Evolutionary conservation across 2,113 vertebrate species (phyloP).

Genomic region (Sylvicapra grimmia): DNA sequence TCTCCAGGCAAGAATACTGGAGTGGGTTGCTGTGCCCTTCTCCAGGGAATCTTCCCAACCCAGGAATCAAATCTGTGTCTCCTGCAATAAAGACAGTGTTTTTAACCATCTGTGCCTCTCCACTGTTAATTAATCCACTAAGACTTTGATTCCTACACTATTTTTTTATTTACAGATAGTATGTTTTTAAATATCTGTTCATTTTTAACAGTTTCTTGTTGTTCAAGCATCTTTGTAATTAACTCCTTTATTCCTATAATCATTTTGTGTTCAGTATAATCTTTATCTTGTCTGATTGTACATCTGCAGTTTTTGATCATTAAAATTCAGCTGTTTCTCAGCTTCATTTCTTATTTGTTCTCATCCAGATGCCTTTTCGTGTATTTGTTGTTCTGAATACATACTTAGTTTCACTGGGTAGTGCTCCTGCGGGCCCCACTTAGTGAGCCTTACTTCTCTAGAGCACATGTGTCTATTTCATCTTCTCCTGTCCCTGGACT

Average conservation of each 20-base stretch:
- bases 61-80: neutral
- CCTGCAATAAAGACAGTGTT: neutral
- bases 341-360: neutral
- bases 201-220: neutral
- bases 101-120: neutral
- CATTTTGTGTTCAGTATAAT: neutral
- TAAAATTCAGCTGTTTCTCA: neutral
- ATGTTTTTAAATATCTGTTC: neutral
- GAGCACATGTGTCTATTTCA: neutral
- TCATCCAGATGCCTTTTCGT: neutral
- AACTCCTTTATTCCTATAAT: neutral
- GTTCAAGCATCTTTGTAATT: neutral
- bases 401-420: neutral
- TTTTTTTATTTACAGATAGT: slow-evolving; percentile 1
- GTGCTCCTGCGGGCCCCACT: neutral
- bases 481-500: neutral
- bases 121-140: neutral
- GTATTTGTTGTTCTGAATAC: neutral
- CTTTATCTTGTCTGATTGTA: neutral
- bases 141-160: neutral
- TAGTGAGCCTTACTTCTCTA: neutral
- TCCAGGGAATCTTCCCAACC: neutral
- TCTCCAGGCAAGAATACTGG: neutral
- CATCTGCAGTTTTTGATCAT: neutral
- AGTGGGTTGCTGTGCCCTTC: neutral